Percentiles rank a stretch among this genome's conserved stretches.
These are phyloP conservation scores for Brachionus plicatilis DNA, from an alignment of 1,140 invertebrate species.

Conservation along the genomic window DNA sequence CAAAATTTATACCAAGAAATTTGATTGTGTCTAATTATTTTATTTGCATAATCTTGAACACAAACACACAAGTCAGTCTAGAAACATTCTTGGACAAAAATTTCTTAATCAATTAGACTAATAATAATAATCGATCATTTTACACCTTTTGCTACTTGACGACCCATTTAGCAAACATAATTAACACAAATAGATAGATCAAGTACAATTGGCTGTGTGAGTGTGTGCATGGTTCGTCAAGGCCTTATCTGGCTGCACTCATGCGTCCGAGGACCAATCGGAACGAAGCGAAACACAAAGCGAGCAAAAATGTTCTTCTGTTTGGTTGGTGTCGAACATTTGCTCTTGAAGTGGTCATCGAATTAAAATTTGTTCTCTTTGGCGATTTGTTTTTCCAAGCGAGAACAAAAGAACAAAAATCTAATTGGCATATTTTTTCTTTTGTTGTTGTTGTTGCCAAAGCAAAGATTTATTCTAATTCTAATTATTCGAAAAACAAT, in stretches of 20 bases:
- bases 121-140: neutral
- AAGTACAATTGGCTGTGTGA: neutral
- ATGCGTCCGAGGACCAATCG: neutral
- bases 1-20: no score
- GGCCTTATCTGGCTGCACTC: neutral
- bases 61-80: neutral
- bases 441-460: neutral
- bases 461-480: constrained; percentile 19
- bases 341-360: neutral
- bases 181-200: neutral
- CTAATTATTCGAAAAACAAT: constrained; percentile 13
- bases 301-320: neutral
- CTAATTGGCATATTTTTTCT: constrained; percentile 16
- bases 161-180: neutral
- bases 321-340: neutral
- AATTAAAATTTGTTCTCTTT: constrained; percentile 1
- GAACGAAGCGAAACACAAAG: neutral
- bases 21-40: no score
- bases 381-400: neutral
- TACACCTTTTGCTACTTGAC: neutral
- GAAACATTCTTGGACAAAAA: neutral
- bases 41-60: neutral
- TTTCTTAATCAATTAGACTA: neutral
- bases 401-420: neutral
- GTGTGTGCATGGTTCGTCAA: no score